Evolutionary conservation across 2,113 vertebrate genomes (phyloP), one percentile per base, ranked within the genome.

Genomic region (Cephalopholis sonnerati): DNA sequence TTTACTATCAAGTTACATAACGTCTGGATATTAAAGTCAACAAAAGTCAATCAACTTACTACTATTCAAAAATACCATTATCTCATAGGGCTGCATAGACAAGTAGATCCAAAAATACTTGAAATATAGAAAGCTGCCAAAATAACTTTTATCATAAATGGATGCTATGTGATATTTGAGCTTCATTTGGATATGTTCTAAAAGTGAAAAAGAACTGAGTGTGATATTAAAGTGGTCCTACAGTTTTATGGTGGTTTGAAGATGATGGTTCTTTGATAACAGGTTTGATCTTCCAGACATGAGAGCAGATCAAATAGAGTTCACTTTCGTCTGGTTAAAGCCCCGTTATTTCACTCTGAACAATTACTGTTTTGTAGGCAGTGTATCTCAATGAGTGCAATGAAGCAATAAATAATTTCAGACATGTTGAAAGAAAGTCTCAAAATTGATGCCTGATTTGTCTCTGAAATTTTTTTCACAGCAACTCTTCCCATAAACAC

Each of bases 31-130:
- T 74, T 25, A 64, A 29, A 64, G 5, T 70, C 22, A 36, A 61
- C 9, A 24, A 50, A 78, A 62, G 74, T 55, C 4, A 51, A 74
- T 62, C 13, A 25, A 25, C 22, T 36, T 8, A 17, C 27, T 61
- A 3, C 32, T 61, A 27, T 54, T 77, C 58, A 81, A 55, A 51
- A 41, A 20, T 3, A 7, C 36, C 7, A 10, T 63, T 55, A 74
- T 53, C 9, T 68, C 25, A 36, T 4, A 36, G 13, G 17, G 18
- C 27, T 69, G 18, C 57, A 64, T 27, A 74, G 59, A 78, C 41
- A 9, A 54, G 20, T n/a, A 20, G 44, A 73, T 73, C 36, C 6
- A 51, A 81, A 32, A 59, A 50, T 54, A 59, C 20, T 24, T 75
- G 0, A 11, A 36, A 66, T 51, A 9, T 58, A 13, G 4, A 41